Evolutionary conservation across 2,888 invertebrate species (phyloP), one percentile per base, ranked within the genome.

Genomic region (Cephus nigrinus): DNA sequence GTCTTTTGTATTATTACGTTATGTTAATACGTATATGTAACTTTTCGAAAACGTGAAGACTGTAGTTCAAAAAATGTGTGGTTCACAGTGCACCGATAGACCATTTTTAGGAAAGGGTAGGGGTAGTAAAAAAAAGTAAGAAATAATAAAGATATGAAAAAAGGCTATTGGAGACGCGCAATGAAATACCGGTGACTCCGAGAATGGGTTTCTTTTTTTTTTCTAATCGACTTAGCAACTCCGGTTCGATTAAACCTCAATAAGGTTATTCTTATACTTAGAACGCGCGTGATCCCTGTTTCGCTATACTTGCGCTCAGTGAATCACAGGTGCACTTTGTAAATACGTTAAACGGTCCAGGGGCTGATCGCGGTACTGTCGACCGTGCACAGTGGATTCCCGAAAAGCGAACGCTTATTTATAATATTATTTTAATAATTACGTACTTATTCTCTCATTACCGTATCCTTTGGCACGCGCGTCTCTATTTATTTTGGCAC

Each of bases 81-180:
- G 55, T 9, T 55, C 23, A 55, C 23, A 9, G 55, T 23, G 23
- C 55, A 23, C 9, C 55, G 55, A 55, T 55, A 9, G 5, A 55
- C 40, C 12, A 32, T 76, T 76, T 15, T 72, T 12, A 32, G 23
- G 73, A 9, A 76, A n/a, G n/a, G 76, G 30, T 23, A 36, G 23
- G 30, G 30, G 35, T 74, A 23, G 55, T 33, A 69, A n/a, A 69
- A 40, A 36, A 84, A 82, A 82, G 80, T 80, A 79, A 36, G 36
- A 36, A 36, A 36, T 36, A 36, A 30, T 71, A 15, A 3, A 36
- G 12, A 35, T 12, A 35, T 35, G 35, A 82, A 82, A 82, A 79
- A 77, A 80, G 31, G 73, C 77, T 78, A 77, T 76, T 75, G 76
- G 75, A 78, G 77, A 73, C 75, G 72, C 32, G 75, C 32, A 73